Conservation (phyloP, 2,113 vertebrate genomes). For the cattle (Bos taurus) region DNA sequence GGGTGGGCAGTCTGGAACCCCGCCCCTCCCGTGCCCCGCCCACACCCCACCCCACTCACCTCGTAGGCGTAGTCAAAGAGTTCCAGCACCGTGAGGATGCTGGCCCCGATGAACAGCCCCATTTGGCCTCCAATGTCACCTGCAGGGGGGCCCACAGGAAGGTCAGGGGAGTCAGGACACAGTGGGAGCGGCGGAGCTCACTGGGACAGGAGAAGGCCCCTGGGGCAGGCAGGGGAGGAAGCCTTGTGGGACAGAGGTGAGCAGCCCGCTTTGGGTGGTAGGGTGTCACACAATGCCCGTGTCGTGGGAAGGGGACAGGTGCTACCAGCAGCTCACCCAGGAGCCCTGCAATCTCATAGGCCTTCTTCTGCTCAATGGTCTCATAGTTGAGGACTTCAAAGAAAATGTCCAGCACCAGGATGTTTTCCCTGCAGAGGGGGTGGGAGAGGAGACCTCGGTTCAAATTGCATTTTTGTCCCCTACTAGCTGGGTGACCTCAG, state of each 20-base stretch:
- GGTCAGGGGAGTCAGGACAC: background rate
- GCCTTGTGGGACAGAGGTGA: background rate
- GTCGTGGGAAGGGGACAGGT: background rate
- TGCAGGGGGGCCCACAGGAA: slow-evolving; percentile 66
- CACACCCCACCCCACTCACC: slow-evolving; percentile 78
- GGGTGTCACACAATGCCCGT: background rate
- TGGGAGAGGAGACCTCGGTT: slow-evolving; percentile 21
- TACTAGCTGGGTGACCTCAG: background rate
- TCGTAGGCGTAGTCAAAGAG: slow-evolving; percentile 98
- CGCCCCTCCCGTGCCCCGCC: background rate
- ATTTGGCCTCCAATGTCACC: slow-evolving; percentile 99
- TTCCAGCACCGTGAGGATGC: slow-evolving; percentile 95
- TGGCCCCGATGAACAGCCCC: slow-evolving; percentile 98
- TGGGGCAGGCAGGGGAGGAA: background rate
- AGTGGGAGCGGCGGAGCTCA: background rate
- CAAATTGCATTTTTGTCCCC: slow-evolving; percentile 36
- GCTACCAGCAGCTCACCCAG: slow-evolving; percentile 86
- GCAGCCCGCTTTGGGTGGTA: background rate
- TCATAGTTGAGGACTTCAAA: slow-evolving; percentile 99
- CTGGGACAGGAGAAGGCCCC: background rate
- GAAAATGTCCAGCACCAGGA: slow-evolving; percentile 97
- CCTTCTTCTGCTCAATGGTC: slow-evolving; percentile 99
- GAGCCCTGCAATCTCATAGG: slow-evolving; percentile 96
- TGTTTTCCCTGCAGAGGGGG: slow-evolving; percentile 90
- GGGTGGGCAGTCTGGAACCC: background rate